phyloP scores from a whole-genome alignment of 2,888 invertebrate genomes.

The Drosophila histrio region DNA sequence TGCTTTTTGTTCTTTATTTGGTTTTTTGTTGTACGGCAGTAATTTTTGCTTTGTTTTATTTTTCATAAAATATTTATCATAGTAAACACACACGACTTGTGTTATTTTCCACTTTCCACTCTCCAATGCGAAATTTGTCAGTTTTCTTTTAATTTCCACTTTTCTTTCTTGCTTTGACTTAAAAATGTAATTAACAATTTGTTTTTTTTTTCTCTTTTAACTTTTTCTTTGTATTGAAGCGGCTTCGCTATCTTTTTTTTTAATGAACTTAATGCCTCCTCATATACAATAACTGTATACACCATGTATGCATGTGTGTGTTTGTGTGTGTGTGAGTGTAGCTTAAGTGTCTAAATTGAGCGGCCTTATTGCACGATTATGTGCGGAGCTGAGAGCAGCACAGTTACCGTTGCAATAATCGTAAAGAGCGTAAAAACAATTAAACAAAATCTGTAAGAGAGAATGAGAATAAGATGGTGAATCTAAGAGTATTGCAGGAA shows the following conservation, averaged over 20 bases:
- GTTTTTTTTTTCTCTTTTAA: slow-evolving; percentile 26
- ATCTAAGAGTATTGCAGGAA: background rate
- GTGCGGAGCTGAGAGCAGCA: slow-evolving; percentile 95
- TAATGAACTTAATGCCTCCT: slow-evolving; percentile 58
- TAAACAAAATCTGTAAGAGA: slow-evolving; percentile 91
- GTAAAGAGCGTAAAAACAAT: slow-evolving; percentile 98
- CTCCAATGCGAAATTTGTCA: slow-evolving; percentile 49
- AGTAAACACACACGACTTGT: slow-evolving; percentile 37
- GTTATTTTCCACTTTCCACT: slow-evolving; percentile 8
- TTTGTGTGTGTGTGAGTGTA: slow-evolving; percentile 26
- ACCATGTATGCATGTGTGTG: slow-evolving; percentile 23
- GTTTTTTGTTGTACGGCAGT: slow-evolving; percentile 74
- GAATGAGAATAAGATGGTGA: slow-evolving; percentile 31
- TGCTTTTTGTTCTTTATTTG: slow-evolving; percentile 50
- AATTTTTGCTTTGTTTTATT: slow-evolving; percentile 66
- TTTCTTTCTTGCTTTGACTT: slow-evolving; percentile 62
- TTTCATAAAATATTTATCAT: slow-evolving; percentile 56
- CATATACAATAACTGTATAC: slow-evolving; percentile 37
- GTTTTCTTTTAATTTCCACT: slow-evolving; percentile 23
- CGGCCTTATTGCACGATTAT: slow-evolving; percentile 94
- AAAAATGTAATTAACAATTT: slow-evolving; percentile 83
- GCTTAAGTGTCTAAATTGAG: slow-evolving; percentile 65
- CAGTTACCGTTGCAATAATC: slow-evolving; percentile 95
- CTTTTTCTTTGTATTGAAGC: slow-evolving; percentile 65
- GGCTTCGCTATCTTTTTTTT: slow-evolving; percentile 61